These are phyloP conservation scores for Synanthedon tipuliformis DNA, from an alignment of 2,888 invertebrate species.

Conservation along the genomic window DNA sequence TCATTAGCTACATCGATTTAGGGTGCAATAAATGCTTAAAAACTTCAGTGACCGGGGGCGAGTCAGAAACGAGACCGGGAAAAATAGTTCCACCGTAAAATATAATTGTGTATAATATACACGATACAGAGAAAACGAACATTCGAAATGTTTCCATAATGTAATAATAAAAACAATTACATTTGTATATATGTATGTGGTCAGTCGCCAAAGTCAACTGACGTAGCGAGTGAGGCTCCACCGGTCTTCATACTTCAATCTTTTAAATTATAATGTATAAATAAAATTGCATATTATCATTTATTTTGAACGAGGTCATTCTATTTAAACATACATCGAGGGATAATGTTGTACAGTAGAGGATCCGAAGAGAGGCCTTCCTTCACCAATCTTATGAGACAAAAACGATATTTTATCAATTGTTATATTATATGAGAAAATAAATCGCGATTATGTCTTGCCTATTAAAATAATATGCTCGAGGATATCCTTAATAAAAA, in stretches of 20 bases:
- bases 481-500: too few species aligned
- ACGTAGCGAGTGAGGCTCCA: background rate
- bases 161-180: slow-evolving; percentile 40
- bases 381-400: too few species aligned
- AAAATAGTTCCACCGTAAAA: slow-evolving; percentile 47
- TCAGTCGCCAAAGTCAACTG: background rate
- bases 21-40: slow-evolving; percentile 63
- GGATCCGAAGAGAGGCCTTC: too few species aligned
- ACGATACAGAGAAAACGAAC: slow-evolving; percentile 56
- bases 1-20: slow-evolving; percentile 57
- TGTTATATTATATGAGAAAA: too few species aligned
- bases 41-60: slow-evolving; percentile 47
- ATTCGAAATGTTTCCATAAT: slow-evolving; percentile 62
- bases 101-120: slow-evolving; percentile 23
- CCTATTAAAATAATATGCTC: too few species aligned
- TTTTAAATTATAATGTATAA: too few species aligned
- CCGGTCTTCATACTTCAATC: background rate
- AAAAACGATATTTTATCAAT: too few species aligned
- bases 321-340: too few species aligned
- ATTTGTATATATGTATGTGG: slow-evolving; percentile 2
- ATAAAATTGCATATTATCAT: too few species aligned
- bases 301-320: too few species aligned
- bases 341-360: too few species aligned
- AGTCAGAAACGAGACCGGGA: slow-evolving; percentile 43
- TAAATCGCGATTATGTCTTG: too few species aligned